phyloP scores from a whole-genome alignment of 1,140 invertebrate genomes.

The Metaphire vulgaris region DNA sequence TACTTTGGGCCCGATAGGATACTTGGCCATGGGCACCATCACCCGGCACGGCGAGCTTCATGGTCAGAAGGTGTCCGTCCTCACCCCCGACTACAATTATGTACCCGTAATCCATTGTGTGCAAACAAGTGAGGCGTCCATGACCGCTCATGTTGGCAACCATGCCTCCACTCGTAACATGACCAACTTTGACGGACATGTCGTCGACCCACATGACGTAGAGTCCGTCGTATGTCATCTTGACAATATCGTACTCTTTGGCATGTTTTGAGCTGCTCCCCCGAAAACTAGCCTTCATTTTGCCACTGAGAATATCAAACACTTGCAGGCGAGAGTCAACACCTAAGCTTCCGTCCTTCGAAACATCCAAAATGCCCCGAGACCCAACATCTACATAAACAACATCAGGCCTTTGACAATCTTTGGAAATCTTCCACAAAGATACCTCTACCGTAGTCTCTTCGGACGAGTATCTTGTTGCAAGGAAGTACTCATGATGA shows the following conservation, averaged over 20 bases:
- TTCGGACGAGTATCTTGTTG: constrained; percentile 1
- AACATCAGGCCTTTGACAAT: neutral
- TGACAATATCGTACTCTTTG: neutral
- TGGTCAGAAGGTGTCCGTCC: constrained; percentile 28
- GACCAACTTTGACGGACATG: constrained; percentile 12
- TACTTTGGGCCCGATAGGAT: neutral
- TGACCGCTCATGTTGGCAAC: constrained; percentile 17
- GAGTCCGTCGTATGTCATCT: constrained; percentile 24
- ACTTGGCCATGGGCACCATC: neutral
- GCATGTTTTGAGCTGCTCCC: neutral
- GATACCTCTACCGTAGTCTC: constrained; percentile 22
- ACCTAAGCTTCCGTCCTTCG: constrained; percentile 26
- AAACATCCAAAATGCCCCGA: constrained; percentile 23
- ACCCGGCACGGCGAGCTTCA: constrained; percentile 16
- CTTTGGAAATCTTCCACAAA: constrained; percentile 8
- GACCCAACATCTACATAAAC: constrained; percentile 1
- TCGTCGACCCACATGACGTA: constrained; percentile 25
- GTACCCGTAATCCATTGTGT: constrained; percentile 28
- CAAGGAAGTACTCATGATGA: constrained; percentile 17
- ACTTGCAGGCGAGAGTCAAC: constrained; percentile 23
- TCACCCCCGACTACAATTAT: constrained; percentile 24
- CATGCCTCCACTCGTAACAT: neutral
- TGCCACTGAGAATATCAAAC: constrained; percentile 19
- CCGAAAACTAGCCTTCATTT: constrained; percentile 9
- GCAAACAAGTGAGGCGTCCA: constrained; percentile 17